Conservation (phyloP, 1,140 invertebrate genomes). For the Caenorhabditis tropicalis region DNA sequence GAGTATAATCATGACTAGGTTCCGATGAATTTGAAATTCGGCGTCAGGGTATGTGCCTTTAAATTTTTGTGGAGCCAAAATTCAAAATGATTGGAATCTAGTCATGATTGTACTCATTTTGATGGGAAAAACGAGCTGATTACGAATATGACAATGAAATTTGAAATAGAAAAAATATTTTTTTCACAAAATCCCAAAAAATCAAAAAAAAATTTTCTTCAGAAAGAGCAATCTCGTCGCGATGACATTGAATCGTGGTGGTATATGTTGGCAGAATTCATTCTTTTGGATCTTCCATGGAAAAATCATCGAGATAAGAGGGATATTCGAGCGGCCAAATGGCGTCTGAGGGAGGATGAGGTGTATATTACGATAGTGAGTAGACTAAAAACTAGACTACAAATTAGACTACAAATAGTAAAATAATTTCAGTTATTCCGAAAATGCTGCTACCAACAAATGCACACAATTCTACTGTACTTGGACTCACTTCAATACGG, state of each 20-base stretch:
- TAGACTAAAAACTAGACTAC: too few species aligned
- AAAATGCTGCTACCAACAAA: conserved; percentile 10
- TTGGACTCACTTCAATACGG: not conserved
- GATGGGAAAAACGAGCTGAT: too few species aligned
- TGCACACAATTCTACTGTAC: conserved; percentile 40
- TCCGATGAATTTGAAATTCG: too few species aligned
- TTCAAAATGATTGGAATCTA: too few species aligned
- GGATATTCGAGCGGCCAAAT: not conserved
- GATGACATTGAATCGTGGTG: conserved; percentile 54
- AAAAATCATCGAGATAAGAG: not conserved
- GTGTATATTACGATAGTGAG: not conserved
- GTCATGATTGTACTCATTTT: too few species aligned
- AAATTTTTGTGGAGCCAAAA: too few species aligned
- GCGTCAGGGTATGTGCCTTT: too few species aligned
- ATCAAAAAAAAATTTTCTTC: not conserved
- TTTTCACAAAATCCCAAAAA: too few species aligned
- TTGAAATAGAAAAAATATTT: too few species aligned
- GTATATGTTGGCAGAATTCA: conserved; percentile 54
- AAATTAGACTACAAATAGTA: too few species aligned
- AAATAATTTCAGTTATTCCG: conserved; percentile 5
- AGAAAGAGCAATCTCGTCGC: conserved; percentile 54
- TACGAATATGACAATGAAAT: too few species aligned
- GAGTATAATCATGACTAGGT: too few species aligned
- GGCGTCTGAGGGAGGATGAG: conserved; percentile 1
- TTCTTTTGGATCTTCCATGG: conserved; percentile 41